These are phyloP conservation scores for Armadillidium nasatum DNA, from an alignment of 1,140 invertebrate species.

Conservation along the genomic window DNA sequence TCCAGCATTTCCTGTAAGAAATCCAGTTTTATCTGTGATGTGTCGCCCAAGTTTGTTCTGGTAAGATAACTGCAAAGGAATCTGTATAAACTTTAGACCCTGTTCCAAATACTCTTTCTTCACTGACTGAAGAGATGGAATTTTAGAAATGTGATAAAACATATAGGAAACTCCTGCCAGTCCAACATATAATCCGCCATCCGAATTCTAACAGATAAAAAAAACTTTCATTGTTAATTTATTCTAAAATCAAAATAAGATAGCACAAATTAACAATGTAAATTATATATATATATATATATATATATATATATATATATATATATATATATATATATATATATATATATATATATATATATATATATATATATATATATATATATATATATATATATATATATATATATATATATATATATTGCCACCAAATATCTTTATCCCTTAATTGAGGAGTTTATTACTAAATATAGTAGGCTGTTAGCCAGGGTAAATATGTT, in stretches of 20 bases:
- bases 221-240: background rate
- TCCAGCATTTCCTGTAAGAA: too few species aligned
- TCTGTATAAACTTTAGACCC: constrained; percentile 48
- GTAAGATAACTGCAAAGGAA: constrained; percentile 45
- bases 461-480: too few species aligned
- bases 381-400: too few species aligned
- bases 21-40: constrained; percentile 46
- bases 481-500: too few species aligned
- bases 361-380: too few species aligned
- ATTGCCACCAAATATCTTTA: too few species aligned
- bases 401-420: too few species aligned
- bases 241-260: background rate
- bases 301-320: background rate
- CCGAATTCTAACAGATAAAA: constrained; percentile 46
- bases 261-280: background rate
- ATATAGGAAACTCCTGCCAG: constrained; percentile 53
- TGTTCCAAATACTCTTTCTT: constrained; percentile 47
- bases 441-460: too few species aligned
- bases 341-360: too few species aligned
- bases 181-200: constrained; percentile 55
- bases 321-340: background rate
- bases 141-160: constrained; percentile 50
- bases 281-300: too few species aligned
- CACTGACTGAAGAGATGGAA: constrained; percentile 45
- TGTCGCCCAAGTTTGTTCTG: constrained; percentile 23